Percentiles rank a stretch among this genome's conserved stretches.
phyloP scores from a whole-genome alignment of 2,797 vertebrate species.

The Orestias chungarensis region DNA sequence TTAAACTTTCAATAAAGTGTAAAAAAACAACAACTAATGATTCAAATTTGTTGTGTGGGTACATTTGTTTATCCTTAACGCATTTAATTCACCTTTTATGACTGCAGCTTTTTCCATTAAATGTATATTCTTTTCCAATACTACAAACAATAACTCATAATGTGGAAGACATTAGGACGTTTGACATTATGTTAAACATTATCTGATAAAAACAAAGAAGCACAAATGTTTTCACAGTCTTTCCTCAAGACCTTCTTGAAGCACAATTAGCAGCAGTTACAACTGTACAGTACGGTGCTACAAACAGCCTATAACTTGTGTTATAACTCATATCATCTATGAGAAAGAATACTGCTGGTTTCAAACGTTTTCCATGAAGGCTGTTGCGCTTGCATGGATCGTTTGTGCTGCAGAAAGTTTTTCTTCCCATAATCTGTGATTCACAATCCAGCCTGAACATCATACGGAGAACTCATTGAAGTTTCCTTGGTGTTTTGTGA shows the following conservation, averaged over 20 bases:
- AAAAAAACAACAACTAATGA: constrained; percentile 39
- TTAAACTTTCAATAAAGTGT: constrained; percentile 78
- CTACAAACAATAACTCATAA: neutral
- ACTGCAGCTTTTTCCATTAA: neutral
- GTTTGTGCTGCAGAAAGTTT: neutral
- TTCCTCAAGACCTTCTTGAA: neutral
- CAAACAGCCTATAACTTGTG: neutral
- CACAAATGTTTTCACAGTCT: neutral
- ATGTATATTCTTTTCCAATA: neutral
- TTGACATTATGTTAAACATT: neutral
- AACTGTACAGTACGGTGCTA: neutral
- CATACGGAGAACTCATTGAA: too few species aligned
- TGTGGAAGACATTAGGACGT: neutral
- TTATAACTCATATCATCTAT: neutral
- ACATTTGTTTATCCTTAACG: neutral
- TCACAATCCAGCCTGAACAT: neutral
- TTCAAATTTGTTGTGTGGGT: neutral
- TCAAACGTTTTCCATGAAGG: neutral
- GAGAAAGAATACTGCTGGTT: neutral
- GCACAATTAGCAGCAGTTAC: neutral
- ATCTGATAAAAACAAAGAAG: neutral
- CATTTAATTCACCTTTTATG: neutral
- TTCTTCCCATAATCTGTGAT: neutral
- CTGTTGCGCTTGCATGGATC: too few species aligned
- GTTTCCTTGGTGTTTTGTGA: neutral